Evolutionary conservation across 2,797 vertebrate genomes (phyloP).

Genomic region (Characodon lateralis): DNA sequence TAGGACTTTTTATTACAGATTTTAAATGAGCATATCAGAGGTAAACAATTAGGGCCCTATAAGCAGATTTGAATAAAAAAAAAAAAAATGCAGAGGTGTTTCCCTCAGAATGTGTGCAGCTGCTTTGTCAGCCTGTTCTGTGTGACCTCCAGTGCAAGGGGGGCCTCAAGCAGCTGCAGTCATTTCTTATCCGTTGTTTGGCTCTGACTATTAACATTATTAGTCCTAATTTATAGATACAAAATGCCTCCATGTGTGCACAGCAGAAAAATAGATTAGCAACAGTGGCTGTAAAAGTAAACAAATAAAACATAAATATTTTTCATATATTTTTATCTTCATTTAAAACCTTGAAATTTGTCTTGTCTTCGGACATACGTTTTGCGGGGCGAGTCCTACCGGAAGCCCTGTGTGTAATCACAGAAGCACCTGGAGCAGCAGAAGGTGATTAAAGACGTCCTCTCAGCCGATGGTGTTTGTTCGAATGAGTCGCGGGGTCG

Average conservation of each 20-base stretch:
- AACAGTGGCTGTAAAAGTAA: background rate
- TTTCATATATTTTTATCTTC: background rate
- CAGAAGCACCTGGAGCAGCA: constrained; percentile 39
- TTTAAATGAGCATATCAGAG: background rate
- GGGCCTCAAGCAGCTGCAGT: too few relatives aligned
- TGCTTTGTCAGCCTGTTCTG: background rate
- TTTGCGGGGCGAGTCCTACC: background rate
- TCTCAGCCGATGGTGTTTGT: constrained; percentile 33
- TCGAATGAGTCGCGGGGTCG: constrained; percentile 30
- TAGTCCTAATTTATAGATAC: background rate
- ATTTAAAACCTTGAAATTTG: background rate
- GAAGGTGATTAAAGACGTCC: constrained; percentile 33
- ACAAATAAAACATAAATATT: background rate
- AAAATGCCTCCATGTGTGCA: background rate
- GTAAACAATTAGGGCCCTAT: background rate
- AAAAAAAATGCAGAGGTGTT: background rate
- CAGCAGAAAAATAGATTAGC: background rate
- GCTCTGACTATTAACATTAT: background rate
- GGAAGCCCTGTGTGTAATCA: background rate
- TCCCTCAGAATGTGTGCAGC: background rate
- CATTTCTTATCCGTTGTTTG: background rate
- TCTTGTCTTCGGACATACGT: background rate
- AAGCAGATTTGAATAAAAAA: background rate
- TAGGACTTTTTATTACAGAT: background rate
- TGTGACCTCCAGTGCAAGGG: too few relatives aligned